Evolutionary conservation across 2,797 vertebrate genomes (phyloP), one percentile per base, ranked within the genome.

Genomic region (Rhadinocentrus ornatus): DNA sequence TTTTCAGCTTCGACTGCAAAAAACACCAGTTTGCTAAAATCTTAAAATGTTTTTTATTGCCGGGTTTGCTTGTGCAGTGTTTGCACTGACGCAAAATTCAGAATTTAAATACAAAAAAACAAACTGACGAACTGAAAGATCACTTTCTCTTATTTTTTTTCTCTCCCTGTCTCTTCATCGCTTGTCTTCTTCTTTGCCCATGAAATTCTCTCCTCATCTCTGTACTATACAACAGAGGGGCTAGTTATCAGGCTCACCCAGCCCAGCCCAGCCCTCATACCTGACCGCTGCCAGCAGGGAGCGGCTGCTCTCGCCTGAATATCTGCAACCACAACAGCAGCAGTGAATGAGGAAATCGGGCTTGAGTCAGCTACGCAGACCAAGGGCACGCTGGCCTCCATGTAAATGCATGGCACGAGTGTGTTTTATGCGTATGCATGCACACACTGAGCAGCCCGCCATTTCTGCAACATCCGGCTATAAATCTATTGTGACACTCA

Each of bases 391-490:
- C 92, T 31, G 71, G 70, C 71, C 72, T 52, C 67, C 67, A 39
- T 71, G 75, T 52, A 66, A 70, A 75, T 60, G 41, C 35, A 48
- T 22, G 35, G 71, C 58, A 69, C 22, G 69, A 60, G 75, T 73
- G 72, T 68, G 39, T 57, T 73, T 55, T 73, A 58, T 66, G 62
- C 82, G 55, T 69, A 37, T 56, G 73, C 72, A 66, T 29, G 66
- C 32, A 50, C 92, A 85, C 91, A 63, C 74, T 78, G 95, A 89
- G 94, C 93, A 95, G 93, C 92, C 90, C 93, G 94, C 95, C 96
- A 96, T 90, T 96, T 96, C 96, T 97, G 97, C 98, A 99, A 99
- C 97, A 98, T 99, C 98, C 98, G 96, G 95, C 96, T 95, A 98
- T 99, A 98, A 99, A 99, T 98, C 97, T 96, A 96, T 97, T 96